Percentiles rank a stretch among this genome's conserved stretches.
These are phyloP conservation scores for Caerostris darwini DNA, from an alignment of 1,140 invertebrate genomes.

Conservation along the genomic window DNA sequence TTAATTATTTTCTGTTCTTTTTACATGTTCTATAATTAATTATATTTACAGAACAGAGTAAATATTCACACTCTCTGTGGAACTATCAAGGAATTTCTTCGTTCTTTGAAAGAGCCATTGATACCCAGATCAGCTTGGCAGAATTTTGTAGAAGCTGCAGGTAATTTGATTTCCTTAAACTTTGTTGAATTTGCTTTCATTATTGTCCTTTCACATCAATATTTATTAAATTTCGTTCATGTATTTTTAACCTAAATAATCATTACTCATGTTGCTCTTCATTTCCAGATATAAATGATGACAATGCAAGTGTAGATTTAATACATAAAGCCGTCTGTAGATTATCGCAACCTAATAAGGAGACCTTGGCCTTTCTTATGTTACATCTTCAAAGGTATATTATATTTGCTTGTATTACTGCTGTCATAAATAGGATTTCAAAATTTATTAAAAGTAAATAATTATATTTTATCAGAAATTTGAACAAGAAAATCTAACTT, in stretches of 20 bases:
- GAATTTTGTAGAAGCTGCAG: slow-evolving; percentile 89
- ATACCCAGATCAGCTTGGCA: slow-evolving; percentile 89
- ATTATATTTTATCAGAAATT: no score
- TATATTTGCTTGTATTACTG: not conserved
- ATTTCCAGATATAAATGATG: slow-evolving; percentile 82
- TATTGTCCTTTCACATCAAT: no score
- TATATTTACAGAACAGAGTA: slow-evolving; percentile 61
- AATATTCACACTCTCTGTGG: slow-evolving; percentile 92
- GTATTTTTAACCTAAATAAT: not conserved
- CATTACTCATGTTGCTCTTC: not conserved
- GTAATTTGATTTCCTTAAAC: slow-evolving; percentile 79
- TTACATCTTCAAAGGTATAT: slow-evolving; percentile 89
- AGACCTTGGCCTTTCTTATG: slow-evolving; percentile 92
- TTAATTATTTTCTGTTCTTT: no score
- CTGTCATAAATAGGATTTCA: no score
- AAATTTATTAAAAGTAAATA: no score
- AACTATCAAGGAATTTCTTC: slow-evolving; percentile 93
- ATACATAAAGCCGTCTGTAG: slow-evolving; percentile 87
- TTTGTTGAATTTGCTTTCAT: no score
- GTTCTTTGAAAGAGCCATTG: slow-evolving; percentile 90
- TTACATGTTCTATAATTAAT: slow-evolving; percentile 2
- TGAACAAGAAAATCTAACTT: no score
- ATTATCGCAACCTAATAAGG: slow-evolving; percentile 91
- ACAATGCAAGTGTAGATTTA: slow-evolving; percentile 82
- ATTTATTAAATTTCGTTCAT: not conserved